Evolutionary conservation across 2,113 vertebrate species (phyloP).

Genomic region (Tragelaphus imberbis): DNA sequence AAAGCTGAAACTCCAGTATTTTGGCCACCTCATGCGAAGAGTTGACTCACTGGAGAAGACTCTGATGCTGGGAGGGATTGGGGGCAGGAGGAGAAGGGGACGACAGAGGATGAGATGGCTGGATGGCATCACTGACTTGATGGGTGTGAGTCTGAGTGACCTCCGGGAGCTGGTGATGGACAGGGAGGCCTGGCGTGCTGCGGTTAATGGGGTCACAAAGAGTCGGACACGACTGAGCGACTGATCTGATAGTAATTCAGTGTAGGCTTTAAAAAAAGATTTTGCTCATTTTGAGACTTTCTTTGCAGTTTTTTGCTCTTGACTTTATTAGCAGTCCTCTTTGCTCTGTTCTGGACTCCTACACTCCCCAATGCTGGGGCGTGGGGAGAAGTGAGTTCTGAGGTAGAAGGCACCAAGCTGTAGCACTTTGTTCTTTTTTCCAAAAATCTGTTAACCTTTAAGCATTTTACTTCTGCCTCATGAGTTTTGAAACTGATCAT

Average conservation of each 20-base stretch:
- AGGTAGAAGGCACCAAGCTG: not conserved
- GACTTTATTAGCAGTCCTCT: not conserved
- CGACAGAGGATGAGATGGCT: too few species aligned
- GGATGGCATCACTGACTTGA: too few species aligned
- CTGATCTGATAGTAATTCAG: not conserved
- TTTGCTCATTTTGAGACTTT: not conserved
- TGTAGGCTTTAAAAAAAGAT: not conserved
- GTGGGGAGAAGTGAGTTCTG: not conserved
- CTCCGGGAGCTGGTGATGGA: too few species aligned
- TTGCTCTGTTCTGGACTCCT: not conserved
- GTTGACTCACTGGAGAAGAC: too few species aligned
- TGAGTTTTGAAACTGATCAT: not conserved
- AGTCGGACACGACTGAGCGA: too few species aligned
- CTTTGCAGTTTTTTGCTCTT: not conserved
- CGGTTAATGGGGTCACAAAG: too few species aligned
- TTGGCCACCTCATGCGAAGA: too few species aligned
- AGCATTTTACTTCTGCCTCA: not conserved
- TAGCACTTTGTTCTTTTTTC: not conserved
- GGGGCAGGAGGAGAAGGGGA: too few species aligned
- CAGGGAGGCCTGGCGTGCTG: too few species aligned
- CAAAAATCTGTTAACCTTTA: not conserved
- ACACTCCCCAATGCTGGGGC: not conserved
- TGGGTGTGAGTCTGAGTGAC: too few species aligned
- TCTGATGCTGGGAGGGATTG: too few species aligned
- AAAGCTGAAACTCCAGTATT: too few species aligned